A percentile compares a stretch with the other conserved stretches of the same genome.
These are phyloP conservation scores for Thymelicus sylvestris DNA, from an alignment of 2,888 invertebrate genomes.

Conservation along the genomic window DNA sequence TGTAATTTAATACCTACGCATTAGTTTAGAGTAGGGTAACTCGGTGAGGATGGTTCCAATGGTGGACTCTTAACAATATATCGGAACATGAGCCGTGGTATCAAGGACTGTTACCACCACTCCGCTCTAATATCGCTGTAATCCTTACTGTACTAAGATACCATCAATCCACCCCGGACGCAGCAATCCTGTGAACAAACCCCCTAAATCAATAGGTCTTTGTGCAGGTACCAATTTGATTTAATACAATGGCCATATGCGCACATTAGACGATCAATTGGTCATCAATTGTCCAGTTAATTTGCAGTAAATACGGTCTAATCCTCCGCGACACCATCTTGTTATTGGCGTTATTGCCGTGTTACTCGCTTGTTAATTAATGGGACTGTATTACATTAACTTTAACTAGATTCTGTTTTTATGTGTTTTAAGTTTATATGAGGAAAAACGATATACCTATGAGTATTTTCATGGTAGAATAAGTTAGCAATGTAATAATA, in stretches of 20 bases:
- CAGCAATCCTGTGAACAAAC: slow-evolving; percentile 52
- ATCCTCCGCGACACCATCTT: slow-evolving; percentile 31
- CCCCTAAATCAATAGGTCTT: slow-evolving; percentile 78
- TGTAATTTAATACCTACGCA: too few relatives aligned
- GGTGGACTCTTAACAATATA: too few relatives aligned
- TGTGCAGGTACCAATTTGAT: slow-evolving; percentile 77
- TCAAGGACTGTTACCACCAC: background rate
- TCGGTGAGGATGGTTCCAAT: too few relatives aligned
- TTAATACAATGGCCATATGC: slow-evolving; percentile 76
- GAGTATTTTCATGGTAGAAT: too few relatives aligned
- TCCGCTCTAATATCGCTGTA: background rate
- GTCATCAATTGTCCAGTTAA: slow-evolving; percentile 75
- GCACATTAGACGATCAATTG: slow-evolving; percentile 78
- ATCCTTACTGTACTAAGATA: slow-evolving; percentile 22
- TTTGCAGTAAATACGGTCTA: slow-evolving; percentile 46
- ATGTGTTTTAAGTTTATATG: too few relatives aligned
- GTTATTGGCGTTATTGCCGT: slow-evolving; percentile 9
- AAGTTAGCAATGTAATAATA: too few relatives aligned
- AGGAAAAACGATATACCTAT: too few relatives aligned
- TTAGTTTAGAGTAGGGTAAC: too few relatives aligned
- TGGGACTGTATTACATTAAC: background rate
- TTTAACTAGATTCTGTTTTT: too few relatives aligned
- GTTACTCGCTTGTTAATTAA: slow-evolving; percentile 6
- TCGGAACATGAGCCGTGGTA: too few relatives aligned
- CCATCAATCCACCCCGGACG: slow-evolving; percentile 55